Conservation (phyloP, 2,113 vertebrate species). For the Serilophus lunatus region DNA sequence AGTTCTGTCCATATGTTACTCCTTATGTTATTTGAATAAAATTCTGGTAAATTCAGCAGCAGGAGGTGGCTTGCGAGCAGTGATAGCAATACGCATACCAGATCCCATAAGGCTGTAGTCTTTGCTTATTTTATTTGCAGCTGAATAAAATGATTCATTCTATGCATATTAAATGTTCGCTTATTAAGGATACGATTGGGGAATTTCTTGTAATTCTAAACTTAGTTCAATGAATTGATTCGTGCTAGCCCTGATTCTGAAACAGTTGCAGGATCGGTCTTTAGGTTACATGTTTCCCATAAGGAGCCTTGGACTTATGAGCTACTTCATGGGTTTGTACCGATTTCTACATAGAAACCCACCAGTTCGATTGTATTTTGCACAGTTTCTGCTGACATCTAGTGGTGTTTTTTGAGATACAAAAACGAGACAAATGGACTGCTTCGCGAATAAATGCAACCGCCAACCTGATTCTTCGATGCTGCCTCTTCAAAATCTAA, state of each 20-base stretch:
- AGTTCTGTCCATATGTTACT: not conserved
- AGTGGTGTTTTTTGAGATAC: not conserved
- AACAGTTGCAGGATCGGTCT: not conserved
- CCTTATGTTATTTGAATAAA: conserved; percentile 3
- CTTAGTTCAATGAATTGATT: not conserved
- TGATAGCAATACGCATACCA: not conserved
- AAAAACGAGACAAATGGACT: not conserved
- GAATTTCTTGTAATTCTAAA: not conserved
- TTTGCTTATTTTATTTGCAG: not conserved
- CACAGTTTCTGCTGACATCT: conserved; percentile 33
- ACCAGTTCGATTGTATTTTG: accelerated
- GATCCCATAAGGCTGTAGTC: not conserved
- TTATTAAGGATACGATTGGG: not conserved
- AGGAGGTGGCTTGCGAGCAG: not conserved
- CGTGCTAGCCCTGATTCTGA: not conserved
- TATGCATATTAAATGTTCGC: not conserved
- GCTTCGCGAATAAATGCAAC: accelerated
- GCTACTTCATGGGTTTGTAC: accelerated
- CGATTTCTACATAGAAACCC: accelerated
- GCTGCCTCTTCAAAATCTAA: not conserved
- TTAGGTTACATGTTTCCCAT: accelerated
- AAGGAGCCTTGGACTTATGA: not conserved
- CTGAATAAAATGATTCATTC: not conserved
- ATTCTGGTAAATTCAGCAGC: not conserved
- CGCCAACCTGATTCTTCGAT: not conserved